Conservation (phyloP, 2,888 invertebrate genomes). For the Flexamia atlantica region DNA sequence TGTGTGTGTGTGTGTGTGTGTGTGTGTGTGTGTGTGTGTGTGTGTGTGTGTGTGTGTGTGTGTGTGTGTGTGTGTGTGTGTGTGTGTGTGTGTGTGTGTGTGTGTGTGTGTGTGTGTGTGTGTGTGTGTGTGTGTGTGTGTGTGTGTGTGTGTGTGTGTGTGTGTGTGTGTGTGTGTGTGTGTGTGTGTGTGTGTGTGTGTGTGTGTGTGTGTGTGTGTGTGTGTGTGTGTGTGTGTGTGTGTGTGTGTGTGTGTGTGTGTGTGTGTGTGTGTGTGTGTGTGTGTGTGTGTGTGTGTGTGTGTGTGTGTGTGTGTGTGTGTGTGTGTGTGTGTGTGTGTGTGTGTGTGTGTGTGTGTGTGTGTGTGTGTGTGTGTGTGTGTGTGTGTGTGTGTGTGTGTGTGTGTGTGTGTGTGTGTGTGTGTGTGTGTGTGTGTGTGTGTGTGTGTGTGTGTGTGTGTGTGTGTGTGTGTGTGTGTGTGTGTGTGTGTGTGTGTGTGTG, state of each 20-base stretch:
- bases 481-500: slow-evolving; percentile 52
- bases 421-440: slow-evolving; percentile 52
- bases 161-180: slow-evolving; percentile 55
- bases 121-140: slow-evolving; percentile 54
- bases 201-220: slow-evolving; percentile 55
- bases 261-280: slow-evolving; percentile 52
- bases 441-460: slow-evolving; percentile 52
- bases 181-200: slow-evolving; percentile 55
- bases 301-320: slow-evolving; percentile 52
- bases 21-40: slow-evolving; percentile 45
- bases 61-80: slow-evolving; percentile 45
- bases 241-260: slow-evolving; percentile 54
- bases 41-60: slow-evolving; percentile 45
- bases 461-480: slow-evolving; percentile 52
- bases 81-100: slow-evolving; percentile 45
- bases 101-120: slow-evolving; percentile 42
- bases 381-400: slow-evolving; percentile 52
- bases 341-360: slow-evolving; percentile 52
- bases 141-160: slow-evolving; percentile 54
- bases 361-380: slow-evolving; percentile 52
- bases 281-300: slow-evolving; percentile 52
- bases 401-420: slow-evolving; percentile 52
- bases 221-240: slow-evolving; percentile 51
- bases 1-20: slow-evolving; percentile 45
- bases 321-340: slow-evolving; percentile 52